Percentiles rank a stretch among this genome's conserved stretches.
phyloP scores from a whole-genome alignment of 2,888 invertebrate species.

The Masnerella sp. region DNA sequence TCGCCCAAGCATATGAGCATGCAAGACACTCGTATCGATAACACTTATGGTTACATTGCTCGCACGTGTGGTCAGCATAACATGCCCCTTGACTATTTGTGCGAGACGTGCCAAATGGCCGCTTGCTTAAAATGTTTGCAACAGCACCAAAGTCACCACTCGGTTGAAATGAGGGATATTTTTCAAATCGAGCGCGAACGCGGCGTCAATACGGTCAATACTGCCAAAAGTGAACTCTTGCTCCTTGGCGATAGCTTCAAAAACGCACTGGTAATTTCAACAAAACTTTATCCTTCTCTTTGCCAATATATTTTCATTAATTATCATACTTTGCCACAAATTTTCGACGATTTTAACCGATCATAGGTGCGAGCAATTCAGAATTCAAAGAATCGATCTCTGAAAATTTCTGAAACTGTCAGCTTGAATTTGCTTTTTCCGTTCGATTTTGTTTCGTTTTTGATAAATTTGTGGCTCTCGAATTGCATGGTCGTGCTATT shows the following conservation, averaged over 20 bases:
- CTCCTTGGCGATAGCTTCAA: slow-evolving; percentile 54
- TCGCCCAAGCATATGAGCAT: slow-evolving; percentile 24
- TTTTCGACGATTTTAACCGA: slow-evolving; percentile 6
- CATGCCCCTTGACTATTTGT: slow-evolving; percentile 40
- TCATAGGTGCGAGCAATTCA: slow-evolving; percentile 43
- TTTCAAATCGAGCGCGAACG: slow-evolving; percentile 52
- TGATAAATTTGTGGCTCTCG: slow-evolving; percentile 21
- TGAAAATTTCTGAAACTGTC: slow-evolving; percentile 40
- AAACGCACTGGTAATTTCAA: slow-evolving; percentile 50
- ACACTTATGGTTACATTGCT: slow-evolving; percentile 41
- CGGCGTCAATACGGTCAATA: slow-evolving; percentile 53
- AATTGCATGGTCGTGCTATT: slow-evolving; percentile 8
- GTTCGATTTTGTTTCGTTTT: slow-evolving; percentile 3
- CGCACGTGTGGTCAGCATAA: slow-evolving; percentile 47
- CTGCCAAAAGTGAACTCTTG: slow-evolving; percentile 54
- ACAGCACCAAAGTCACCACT: slow-evolving; percentile 44
- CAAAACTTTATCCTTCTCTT: background rate
- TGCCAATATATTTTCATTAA: background rate
- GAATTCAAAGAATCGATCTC: slow-evolving; percentile 11
- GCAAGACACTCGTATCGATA: slow-evolving; percentile 41
- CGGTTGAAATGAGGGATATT: slow-evolving; percentile 50
- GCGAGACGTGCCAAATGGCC: slow-evolving; percentile 44
- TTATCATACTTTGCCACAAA: slow-evolving; percentile 20
- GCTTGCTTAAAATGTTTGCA: slow-evolving; percentile 47
- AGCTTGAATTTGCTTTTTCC: background rate